These are phyloP conservation scores for Zonotrichia leucophrys DNA, from an alignment of 2,113 vertebrate species.

Conservation along the genomic window DNA sequence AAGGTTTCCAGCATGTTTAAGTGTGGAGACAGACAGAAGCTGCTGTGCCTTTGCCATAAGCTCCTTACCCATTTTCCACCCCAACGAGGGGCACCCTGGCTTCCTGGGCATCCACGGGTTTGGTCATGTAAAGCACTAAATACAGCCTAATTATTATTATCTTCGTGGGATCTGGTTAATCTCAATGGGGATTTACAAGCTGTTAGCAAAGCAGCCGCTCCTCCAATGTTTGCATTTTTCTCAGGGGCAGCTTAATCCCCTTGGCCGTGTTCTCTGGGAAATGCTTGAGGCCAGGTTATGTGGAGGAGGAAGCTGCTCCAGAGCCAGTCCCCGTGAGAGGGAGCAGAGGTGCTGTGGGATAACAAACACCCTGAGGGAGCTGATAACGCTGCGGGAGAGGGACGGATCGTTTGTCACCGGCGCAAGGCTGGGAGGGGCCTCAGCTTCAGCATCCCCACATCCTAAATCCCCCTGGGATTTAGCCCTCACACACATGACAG, in stretches of 20 bases:
- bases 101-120: not conserved
- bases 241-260: not conserved
- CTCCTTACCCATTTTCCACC: not conserved
- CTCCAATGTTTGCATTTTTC: not conserved
- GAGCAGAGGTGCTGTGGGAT: not conserved
- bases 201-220: not conserved
- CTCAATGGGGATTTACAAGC: constrained; percentile 1
- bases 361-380: not conserved
- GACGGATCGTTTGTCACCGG: not conserved
- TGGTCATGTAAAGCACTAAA: constrained; percentile 5
- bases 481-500: not conserved
- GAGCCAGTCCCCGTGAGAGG: not conserved
- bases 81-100: not conserved
- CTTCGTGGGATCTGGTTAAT: constrained; percentile 38
- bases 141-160: constrained; percentile 44
- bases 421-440: not conserved
- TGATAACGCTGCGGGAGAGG: rapidly evolving
- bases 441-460: not conserved
- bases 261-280: not conserved
- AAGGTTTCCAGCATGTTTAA: not conserved
- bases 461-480: not conserved
- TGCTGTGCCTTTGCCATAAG: not conserved
- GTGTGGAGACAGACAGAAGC: not conserved
- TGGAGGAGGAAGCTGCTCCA: not conserved
- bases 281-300: not conserved